These are phyloP conservation scores for Telenomus remus DNA, from an alignment of 1,140 invertebrate species.

Conservation along the genomic window DNA sequence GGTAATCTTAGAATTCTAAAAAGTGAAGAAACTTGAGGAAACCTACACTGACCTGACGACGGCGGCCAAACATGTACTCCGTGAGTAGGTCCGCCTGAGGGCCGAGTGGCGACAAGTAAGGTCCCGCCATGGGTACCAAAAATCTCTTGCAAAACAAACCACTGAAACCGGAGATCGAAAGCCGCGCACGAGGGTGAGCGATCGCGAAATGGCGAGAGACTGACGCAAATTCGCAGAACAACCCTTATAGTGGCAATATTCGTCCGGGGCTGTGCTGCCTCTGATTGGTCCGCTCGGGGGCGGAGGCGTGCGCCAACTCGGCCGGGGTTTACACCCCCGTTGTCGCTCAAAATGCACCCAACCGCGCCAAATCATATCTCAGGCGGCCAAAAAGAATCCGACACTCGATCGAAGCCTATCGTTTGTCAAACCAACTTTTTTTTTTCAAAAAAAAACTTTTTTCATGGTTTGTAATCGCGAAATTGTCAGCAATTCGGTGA, in stretches of 20 bases:
- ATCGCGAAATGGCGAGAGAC: slow-evolving; percentile 57
- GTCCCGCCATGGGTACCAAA: slow-evolving; percentile 82
- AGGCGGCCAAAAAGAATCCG: slow-evolving; percentile 42
- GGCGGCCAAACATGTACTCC: slow-evolving; percentile 93
- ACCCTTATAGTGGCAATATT: slow-evolving; percentile 39
- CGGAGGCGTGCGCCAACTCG: slow-evolving; percentile 53
- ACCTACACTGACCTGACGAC: slow-evolving; percentile 83
- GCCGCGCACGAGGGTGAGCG: slow-evolving; percentile 21
- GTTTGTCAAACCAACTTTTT: slow-evolving; percentile 42
- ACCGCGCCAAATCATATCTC: slow-evolving; percentile 53
- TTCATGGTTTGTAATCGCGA: too few species aligned
- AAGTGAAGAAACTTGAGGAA: slow-evolving; percentile 57
- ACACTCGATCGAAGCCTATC: slow-evolving; percentile 55
- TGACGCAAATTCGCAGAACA: slow-evolving; percentile 53
- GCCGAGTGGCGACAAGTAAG: slow-evolving; percentile 85
- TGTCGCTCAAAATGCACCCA: slow-evolving; percentile 58
- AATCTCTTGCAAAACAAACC: slow-evolving; percentile 13
- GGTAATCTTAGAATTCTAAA: neutral
- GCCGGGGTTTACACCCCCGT: slow-evolving; percentile 60
- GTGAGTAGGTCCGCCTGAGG: slow-evolving; percentile 87
- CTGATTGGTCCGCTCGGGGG: slow-evolving; percentile 49
- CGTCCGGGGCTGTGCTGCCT: slow-evolving; percentile 26
- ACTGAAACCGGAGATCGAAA: slow-evolving; percentile 3
- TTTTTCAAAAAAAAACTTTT: neutral
- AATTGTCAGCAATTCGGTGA: too few species aligned